These are phyloP conservation scores for Halocynthia aurantium DNA, from an alignment of 23 tunicate species.

Conservation along the genomic window DNA sequence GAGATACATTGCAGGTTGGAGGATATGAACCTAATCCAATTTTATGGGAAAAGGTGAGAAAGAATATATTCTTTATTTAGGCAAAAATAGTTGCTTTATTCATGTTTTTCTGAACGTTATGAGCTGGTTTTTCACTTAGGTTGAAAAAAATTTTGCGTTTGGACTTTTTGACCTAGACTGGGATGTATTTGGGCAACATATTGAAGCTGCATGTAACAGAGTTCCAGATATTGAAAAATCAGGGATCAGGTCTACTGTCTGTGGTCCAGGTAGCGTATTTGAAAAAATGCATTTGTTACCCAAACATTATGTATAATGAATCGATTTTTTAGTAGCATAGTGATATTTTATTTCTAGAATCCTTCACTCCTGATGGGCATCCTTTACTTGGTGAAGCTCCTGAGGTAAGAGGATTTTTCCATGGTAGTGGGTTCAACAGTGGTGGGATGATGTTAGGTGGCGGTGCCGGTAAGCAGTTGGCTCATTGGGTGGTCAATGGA, in stretches of 20 bases:
- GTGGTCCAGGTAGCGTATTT: slow-evolving; percentile 64
- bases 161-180: slow-evolving; percentile 77
- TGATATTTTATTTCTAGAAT: slow-evolving; percentile 24
- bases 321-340: neutral
- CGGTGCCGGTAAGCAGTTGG: slow-evolving; percentile 69
- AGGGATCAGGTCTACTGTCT: slow-evolving; percentile 73
- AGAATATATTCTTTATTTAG: too few relatives aligned
- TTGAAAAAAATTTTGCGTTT: slow-evolving; percentile 63
- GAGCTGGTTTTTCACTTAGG: slow-evolving; percentile 23
- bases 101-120: neutral
- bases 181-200: slow-evolving; percentile 84
- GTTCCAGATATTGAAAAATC: slow-evolving; percentile 44
- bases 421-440: slow-evolving; percentile 81
- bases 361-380: slow-evolving; percentile 60
- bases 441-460: slow-evolving; percentile 91
- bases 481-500: slow-evolving; percentile 70
- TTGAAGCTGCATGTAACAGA: slow-evolving; percentile 43
- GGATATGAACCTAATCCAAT: slow-evolving; percentile 82
- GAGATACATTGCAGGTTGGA: slow-evolving; percentile 70
- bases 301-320: neutral
- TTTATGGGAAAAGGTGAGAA: slow-evolving; percentile 38
- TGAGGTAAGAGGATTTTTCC: slow-evolving; percentile 64
- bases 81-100: neutral
- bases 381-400: slow-evolving; percentile 81
- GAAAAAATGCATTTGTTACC: neutral